These are phyloP conservation scores for Lagocephalus sceleratus DNA, from an alignment of 2,797 vertebrate genomes.

Conservation along the genomic window DNA sequence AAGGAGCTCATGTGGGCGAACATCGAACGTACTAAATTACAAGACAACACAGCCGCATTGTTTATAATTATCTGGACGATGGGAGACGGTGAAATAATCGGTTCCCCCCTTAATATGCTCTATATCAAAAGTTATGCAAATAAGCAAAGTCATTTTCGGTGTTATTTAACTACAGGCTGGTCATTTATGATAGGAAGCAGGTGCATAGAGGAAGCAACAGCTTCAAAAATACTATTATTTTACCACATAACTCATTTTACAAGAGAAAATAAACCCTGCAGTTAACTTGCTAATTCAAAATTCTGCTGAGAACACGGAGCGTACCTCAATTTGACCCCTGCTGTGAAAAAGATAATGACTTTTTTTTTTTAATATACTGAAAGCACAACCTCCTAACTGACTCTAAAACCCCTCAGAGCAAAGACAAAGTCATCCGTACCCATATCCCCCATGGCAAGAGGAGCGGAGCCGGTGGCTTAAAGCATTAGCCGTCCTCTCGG, in stretches of 20 bases:
- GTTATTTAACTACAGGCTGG: background rate
- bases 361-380: constrained; percentile 14
- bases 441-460: constrained; percentile 25
- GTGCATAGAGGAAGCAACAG: too few relatives aligned
- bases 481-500: constrained; percentile 32
- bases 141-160: background rate
- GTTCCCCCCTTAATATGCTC: too few relatives aligned
- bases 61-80: background rate
- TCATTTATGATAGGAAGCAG: constrained; percentile 1
- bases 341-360: constrained; percentile 57
- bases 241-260: too few relatives aligned
- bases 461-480: constrained; percentile 27
- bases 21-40: constrained; percentile 23
- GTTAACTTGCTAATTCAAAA: too few relatives aligned
- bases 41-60: constrained; percentile 5
- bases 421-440: constrained; percentile 54
- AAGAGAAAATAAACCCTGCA: too few relatives aligned
- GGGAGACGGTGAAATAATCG: constrained; percentile 2
- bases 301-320: background rate
- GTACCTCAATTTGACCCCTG: constrained; percentile 42
- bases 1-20: constrained; percentile 1
- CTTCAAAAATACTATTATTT: too few relatives aligned
- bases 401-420: constrained; percentile 54
- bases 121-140: too few relatives aligned
- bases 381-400: background rate